These are phyloP conservation scores for Rhynchonycteris naso DNA, from an alignment of 2,797 vertebrate species.

Conservation along the genomic window DNA sequence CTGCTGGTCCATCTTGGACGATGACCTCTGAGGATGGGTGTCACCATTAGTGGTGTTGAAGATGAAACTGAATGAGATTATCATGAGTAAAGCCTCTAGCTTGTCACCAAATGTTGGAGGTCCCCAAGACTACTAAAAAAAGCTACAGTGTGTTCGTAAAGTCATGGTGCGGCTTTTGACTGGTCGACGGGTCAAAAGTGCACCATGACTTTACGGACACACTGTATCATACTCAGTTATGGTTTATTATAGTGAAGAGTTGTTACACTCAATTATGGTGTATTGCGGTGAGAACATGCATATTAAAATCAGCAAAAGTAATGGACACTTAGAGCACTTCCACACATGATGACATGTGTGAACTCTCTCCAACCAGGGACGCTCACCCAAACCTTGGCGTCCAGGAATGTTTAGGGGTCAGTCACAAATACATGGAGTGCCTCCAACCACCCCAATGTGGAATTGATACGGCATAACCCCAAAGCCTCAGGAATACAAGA, in stretches of 20 bases:
- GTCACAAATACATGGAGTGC: neutral
- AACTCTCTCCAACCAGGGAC: no score
- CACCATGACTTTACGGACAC: no score
- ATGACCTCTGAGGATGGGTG: neutral
- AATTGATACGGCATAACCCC: neutral
- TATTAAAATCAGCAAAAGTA: neutral
- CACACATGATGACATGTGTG: fast-evolving
- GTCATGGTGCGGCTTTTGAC: no score
- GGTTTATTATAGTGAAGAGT: neutral
- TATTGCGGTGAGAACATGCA: neutral
- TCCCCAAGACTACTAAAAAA: neutral
- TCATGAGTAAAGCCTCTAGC: neutral
- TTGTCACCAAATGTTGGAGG: neutral
- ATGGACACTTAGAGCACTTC: neutral
- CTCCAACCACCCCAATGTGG: neutral
- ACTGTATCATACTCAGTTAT: no score
- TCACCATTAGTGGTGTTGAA: neutral
- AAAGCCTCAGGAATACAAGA: neutral
- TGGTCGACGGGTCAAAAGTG: no score
- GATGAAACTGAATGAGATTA: neutral
- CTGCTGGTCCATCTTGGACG: neutral
- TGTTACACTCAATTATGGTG: neutral
- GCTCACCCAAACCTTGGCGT: neutral
- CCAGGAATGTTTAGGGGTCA: neutral
- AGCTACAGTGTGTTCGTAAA: no score